Conservation (phyloP, 2,888 invertebrate genomes). For the Herminia tarsipennalis region DNA sequence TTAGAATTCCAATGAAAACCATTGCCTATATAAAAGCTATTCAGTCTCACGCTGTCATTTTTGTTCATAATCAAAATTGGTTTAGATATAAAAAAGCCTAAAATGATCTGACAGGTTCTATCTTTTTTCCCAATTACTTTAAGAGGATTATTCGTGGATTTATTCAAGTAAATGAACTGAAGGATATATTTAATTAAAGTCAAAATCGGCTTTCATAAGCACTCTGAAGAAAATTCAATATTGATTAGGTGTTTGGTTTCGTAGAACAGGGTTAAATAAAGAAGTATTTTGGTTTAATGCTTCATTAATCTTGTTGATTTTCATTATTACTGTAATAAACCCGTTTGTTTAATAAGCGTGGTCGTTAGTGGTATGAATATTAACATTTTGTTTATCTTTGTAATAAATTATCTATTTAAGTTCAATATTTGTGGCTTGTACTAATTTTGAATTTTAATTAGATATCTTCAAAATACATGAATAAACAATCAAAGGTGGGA, state of each 20-base stretch:
- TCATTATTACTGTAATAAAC: not conserved
- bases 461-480: no score
- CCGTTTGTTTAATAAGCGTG: no score
- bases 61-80: not conserved
- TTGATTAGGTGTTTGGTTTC: not conserved
- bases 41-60: no score
- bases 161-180: not conserved
- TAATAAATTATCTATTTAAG: no score
- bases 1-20: no score
- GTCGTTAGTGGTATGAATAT: no score
- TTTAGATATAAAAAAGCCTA: not conserved
- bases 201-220: not conserved
- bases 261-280: not conserved
- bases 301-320: not conserved
- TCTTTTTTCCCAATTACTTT: not conserved
- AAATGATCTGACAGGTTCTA: not conserved
- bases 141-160: not conserved
- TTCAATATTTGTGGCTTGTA: no score
- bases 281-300: not conserved
- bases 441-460: no score
- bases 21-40: no score
- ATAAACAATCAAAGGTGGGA: no score
- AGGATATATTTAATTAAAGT: slow-evolving; percentile 5
- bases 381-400: no score
- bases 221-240: not conserved